Evolutionary conservation across 2,797 vertebrate species (phyloP), one percentile per base, ranked within the genome.

Genomic region (Pipistrellus kuhlii): DNA sequence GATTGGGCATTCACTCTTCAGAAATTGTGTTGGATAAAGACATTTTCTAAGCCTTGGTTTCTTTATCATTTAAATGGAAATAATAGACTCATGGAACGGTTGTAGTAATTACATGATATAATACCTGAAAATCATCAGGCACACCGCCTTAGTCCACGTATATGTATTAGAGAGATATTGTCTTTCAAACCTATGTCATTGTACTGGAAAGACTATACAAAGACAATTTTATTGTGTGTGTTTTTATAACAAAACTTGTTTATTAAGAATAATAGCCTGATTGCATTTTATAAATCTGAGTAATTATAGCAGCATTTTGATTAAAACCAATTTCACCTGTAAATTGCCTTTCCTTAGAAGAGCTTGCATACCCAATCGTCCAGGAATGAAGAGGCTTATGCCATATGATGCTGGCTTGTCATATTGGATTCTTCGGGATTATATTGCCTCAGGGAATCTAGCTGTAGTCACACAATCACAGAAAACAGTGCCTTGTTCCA

Each of bases 271-370:
- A 81, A 88, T 91, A 88, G 64, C n/a, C 38, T 86, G 83, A 81
- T 89, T 93, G 66, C 59, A 35, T 93, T 93, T 94, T 92, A 94
- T 88, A 90, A 90, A 95, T 95, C 35, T 80, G 55, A 94, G 83
- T 95, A 95, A 97, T 94, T 94, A 72, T 62, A 94, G 11, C 27
- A 82, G 64, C 95, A 88, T 95, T 94, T 95, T 95, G 51, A 94
- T 94, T 97, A 91, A 93, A 94, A 88, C 51, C 30, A 86, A 62
- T 30, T 71, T 89, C 66, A 93, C 77, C 46, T 92, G 66, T 53
- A 53, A 92, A 69, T 73, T 88, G 64, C 55, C 25, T 94, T 25
- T 88, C 53, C 53, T 81, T 93, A 78, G 59, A 73, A 91, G 69
- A 94, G 68, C 90, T 6, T 32, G 17, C 75, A 12, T 82, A 38